Base-by-base conservation (phyloP, 2,113 vertebrate genomes). In the Alaudala cheleensis region DNA sequence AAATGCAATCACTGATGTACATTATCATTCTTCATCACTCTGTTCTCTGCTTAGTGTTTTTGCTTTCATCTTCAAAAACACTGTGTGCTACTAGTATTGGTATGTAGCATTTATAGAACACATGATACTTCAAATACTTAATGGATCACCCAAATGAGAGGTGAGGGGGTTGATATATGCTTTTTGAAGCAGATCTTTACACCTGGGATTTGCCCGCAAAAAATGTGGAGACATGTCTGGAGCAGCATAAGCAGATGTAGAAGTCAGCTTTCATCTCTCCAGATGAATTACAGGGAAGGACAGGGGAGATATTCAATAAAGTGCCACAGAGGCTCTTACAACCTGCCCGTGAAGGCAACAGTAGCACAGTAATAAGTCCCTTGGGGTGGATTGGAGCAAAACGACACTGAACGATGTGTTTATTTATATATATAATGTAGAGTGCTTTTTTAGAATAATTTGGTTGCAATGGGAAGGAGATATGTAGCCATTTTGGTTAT, bases 11-110 rank as follows among this genome's bases (percentile, higher is more conserved):
- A 65, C 91, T 94, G 81, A 84, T 79, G 67, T 54, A 66, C 57
- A 37, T 91, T 92, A 89, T 90, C 34, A 84, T 90, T 89, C 44
- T 89, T 95, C 76, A 88, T 96, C 69, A 37, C n/a, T 56, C 47
- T 61, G 10, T 31, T 91, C 42, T 79, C 31, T 85, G 21, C 11
- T 74, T 81, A 28, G 18, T 91, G 42, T 33, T 88, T 83, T 84
- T 91, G 40, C n/a, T 94, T 91, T 91, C 34, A 64, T 88, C 40
- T 88, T 76, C 50, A 34, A 49, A 90, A 95, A 86, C 17, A 40
- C 12, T 66, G 10, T 62, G 12, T 34, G n/a, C 31, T 53, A 9
- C 29, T 49, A 56, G 4, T 26, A 87, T 56, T 34, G 12, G 8
- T 42, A 53, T 51, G 31, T 45, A 56, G 18, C 42, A 70, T 62